Evolutionary conservation across 2,113 vertebrate genomes (phyloP).

Genomic region (Gobius niger): DNA sequence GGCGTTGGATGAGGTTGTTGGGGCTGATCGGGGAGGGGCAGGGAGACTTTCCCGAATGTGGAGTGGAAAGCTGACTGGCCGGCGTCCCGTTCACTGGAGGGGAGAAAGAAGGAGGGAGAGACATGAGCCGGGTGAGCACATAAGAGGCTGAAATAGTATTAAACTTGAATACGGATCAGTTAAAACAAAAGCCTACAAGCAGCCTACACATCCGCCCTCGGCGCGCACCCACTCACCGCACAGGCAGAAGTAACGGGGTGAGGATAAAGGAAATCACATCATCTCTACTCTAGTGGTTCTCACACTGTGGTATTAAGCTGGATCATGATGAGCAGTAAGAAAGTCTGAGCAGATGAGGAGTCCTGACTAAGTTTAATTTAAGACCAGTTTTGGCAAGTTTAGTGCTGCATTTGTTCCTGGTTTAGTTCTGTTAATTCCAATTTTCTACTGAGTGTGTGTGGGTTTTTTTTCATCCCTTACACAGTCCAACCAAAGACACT

Average conservation of each 20-base stretch:
- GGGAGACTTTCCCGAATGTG: slow-evolving; percentile 91
- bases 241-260: slow-evolving; percentile 22
- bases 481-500: too few relatives aligned
- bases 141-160: slow-evolving; percentile 23
- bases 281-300: not conserved
- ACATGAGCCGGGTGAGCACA: slow-evolving; percentile 21
- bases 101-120: not conserved
- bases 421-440: too few relatives aligned
- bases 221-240: slow-evolving; percentile 44
- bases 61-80: slow-evolving; percentile 93
- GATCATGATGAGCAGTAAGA: too few relatives aligned
- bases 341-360: too few relatives aligned
- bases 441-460: too few relatives aligned
- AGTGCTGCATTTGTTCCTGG: too few relatives aligned
- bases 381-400: too few relatives aligned
- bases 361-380: too few relatives aligned
- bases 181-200: slow-evolving; percentile 39
- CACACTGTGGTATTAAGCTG: not conserved
- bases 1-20: slow-evolving; percentile 87
- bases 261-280: slow-evolving; percentile 29
- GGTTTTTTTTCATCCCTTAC: too few relatives aligned
- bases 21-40: slow-evolving; percentile 93
- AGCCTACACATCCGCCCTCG: slow-evolving; percentile 59
- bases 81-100: slow-evolving; percentile 91
- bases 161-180: slow-evolving; percentile 22